These are phyloP conservation scores for Mesoclemmys tuberculata DNA, from an alignment of 2,113 vertebrate species.

Conservation along the genomic window DNA sequence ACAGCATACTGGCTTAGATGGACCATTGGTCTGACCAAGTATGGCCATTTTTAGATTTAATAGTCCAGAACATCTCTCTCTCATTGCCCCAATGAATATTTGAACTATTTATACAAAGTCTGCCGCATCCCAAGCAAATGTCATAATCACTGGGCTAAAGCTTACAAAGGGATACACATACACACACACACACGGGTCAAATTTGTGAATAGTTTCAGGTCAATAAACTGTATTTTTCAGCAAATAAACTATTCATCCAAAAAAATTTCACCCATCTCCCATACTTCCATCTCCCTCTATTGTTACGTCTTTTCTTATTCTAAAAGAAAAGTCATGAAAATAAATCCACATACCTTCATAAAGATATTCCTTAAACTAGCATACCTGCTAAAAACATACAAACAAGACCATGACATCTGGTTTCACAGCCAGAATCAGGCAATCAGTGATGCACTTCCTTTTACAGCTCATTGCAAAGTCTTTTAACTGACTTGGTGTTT, in stretches of 20 bases:
- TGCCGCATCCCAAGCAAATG: not conserved
- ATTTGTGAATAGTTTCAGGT: not conserved
- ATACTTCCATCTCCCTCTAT: not conserved
- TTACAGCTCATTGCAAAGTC: not conserved
- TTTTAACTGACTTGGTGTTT: not conserved
- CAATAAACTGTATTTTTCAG: not conserved
- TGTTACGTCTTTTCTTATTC: not conserved
- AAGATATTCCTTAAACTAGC: not conserved
- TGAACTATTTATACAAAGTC: too few relatives aligned
- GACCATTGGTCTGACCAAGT: too few relatives aligned
- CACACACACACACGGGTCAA: not conserved
- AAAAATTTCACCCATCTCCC: not conserved
- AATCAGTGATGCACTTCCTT: not conserved
- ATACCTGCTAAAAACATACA: not conserved
- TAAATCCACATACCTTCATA: not conserved
- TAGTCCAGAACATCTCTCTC: too few relatives aligned
- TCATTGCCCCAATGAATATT: too few relatives aligned
- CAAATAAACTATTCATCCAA: not conserved
- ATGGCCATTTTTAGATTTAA: too few relatives aligned
- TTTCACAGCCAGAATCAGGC: not conserved
- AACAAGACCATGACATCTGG: not conserved
- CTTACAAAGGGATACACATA: not conserved
- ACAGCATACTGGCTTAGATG: too few relatives aligned
- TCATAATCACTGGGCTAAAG: not conserved
- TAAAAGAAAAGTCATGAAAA: not conserved